These are phyloP conservation scores for Bostrychus sinensis DNA, from an alignment of 2,113 vertebrate genomes.

Conservation along the genomic window DNA sequence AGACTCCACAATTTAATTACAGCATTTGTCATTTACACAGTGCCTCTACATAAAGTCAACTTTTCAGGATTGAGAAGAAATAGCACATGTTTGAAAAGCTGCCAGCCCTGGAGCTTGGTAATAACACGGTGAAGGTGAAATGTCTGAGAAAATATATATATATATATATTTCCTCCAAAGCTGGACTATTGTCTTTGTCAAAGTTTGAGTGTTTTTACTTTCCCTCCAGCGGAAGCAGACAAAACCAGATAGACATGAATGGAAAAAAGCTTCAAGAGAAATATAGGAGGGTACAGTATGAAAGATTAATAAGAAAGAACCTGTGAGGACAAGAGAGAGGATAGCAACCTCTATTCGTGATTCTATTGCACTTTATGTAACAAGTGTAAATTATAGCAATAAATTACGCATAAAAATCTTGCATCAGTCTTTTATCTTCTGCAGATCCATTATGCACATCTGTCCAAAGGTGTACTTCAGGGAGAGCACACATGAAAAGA, in stretches of 20 bases:
- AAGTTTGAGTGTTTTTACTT: not conserved
- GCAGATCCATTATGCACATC: not conserved
- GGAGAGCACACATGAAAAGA: not conserved
- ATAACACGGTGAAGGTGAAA: not conserved
- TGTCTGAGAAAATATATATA: not conserved
- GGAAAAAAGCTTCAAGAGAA: not conserved
- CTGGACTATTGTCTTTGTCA: too few species aligned
- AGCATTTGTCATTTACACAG: not conserved
- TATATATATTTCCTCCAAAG: too few species aligned
- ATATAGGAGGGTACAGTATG: not conserved
- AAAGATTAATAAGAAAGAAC: not conserved
- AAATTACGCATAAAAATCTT: not conserved
- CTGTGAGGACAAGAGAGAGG: not conserved
- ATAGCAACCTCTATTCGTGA: not conserved
- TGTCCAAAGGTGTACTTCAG: not conserved
- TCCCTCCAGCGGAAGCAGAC: not conserved
- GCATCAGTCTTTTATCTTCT: not conserved
- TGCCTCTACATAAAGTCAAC: not conserved
- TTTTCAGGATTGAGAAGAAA: not conserved
- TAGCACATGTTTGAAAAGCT: too few species aligned
- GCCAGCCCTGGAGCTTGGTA: not conserved
- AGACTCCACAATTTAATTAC: constrained; percentile 11
- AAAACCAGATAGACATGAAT: too few species aligned
- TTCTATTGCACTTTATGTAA: not conserved
- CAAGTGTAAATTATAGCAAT: too few species aligned